A percentile compares a stretch with the other conserved stretches of the same genome.
phyloP scores from a whole-genome alignment of 2,113 vertebrate genomes.

The Crotalus helleri region DNA sequence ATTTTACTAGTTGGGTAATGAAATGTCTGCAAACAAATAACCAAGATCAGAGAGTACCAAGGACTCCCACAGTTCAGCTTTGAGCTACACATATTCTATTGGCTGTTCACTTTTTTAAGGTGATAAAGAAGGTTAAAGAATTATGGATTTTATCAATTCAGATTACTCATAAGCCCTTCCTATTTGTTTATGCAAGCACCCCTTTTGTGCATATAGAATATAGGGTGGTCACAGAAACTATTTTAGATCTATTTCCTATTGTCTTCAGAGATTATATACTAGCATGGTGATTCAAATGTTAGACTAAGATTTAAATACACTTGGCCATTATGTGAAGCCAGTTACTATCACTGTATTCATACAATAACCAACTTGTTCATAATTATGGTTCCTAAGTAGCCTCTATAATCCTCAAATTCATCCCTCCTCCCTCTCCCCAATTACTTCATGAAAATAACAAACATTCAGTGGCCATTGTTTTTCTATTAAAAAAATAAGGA shows the following conservation, averaged over 20 bases:
- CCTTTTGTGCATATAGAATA: background rate
- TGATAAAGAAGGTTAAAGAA: background rate
- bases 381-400: background rate
- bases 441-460: background rate
- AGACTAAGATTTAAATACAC: background rate
- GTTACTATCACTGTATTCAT: background rate
- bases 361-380: background rate
- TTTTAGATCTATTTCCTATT: background rate
- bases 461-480: background rate
- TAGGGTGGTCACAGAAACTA: too few relatives aligned
- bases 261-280: background rate
- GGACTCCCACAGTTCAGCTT: background rate
- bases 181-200: background rate
- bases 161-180: background rate
- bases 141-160: background rate
- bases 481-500: background rate
- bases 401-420: background rate
- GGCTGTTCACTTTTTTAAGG: background rate
- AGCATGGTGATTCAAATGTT: background rate
- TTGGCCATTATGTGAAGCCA: background rate
- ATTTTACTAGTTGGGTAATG: background rate
- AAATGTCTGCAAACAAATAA: background rate
- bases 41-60: background rate
- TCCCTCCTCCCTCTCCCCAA: background rate
- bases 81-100: background rate